These are phyloP conservation scores for Perdix hodgsoniae DNA, from an alignment of 2,797 vertebrate genomes.

Conservation along the genomic window DNA sequence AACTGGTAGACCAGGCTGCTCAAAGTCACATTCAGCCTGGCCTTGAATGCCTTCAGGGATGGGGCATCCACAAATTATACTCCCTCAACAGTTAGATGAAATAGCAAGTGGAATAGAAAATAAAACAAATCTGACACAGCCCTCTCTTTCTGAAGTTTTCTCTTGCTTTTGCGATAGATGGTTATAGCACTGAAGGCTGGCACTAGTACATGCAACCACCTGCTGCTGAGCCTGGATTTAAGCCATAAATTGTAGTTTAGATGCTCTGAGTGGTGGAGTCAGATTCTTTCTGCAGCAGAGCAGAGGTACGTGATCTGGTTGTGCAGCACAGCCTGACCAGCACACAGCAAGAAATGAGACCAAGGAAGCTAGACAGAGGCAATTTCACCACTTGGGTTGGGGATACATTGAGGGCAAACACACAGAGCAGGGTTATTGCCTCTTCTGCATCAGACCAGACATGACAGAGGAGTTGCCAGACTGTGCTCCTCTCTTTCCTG, in stretches of 20 bases:
- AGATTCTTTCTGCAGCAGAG: neutral
- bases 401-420: neutral
- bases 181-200: neutral
- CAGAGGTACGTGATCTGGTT: neutral
- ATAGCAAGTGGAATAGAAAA: constrained; percentile 5
- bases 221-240: neutral
- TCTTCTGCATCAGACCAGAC: neutral
- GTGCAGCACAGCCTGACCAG: neutral
- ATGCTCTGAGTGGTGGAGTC: neutral
- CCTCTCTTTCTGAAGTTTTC: neutral
- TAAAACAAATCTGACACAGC: neutral
- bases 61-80: neutral
- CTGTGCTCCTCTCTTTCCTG: neutral
- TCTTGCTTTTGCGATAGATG: neutral
- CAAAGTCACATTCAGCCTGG: too few species aligned
- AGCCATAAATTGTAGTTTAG: constrained; percentile 1
- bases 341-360: neutral
- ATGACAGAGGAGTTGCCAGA: neutral
- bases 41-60: too few species aligned
- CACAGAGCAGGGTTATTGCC: accelerated
- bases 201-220: accelerated
- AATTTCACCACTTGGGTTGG: neutral
- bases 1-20: too few species aligned
- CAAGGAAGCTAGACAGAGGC: neutral
- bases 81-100: neutral